phyloP scores from a whole-genome alignment of 2,113 vertebrate genomes.

The Vanacampus margaritifer region DNA sequence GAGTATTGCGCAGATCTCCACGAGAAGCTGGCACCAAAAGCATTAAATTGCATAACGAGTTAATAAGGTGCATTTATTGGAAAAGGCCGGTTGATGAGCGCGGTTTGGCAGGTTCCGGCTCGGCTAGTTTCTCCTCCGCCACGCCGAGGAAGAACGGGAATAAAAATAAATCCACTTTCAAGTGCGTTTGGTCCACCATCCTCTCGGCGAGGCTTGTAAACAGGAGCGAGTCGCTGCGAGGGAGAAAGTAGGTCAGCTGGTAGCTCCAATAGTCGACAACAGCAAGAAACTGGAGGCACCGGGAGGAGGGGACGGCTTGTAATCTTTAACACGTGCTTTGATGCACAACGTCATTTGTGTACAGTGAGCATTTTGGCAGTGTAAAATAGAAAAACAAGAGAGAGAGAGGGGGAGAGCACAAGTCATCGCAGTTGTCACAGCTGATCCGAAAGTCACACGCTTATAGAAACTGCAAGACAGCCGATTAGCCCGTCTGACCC shows the following conservation, averaged over 20 bases:
- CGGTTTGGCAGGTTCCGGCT: not conserved
- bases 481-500: slow-evolving; percentile 44
- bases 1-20: not conserved
- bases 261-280: slow-evolving; percentile 65
- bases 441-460: slow-evolving; percentile 4
- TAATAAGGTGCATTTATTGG: slow-evolving; percentile 45
- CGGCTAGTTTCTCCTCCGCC: not conserved
- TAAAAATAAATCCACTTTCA: not conserved
- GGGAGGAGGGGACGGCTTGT: slow-evolving; percentile 20
- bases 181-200: slow-evolving; percentile 54
- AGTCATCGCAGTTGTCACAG: not conserved
- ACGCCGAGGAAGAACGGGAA: not conserved
- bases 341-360: slow-evolving; percentile 22
- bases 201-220: slow-evolving; percentile 68
- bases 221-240: slow-evolving; percentile 67
- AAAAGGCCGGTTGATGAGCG: not conserved
- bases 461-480: slow-evolving; percentile 11
- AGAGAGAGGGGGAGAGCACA: too few relatives aligned
- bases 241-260: slow-evolving; percentile 80
- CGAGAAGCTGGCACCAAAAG: slow-evolving; percentile 1
- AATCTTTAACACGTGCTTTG: slow-evolving; percentile 52
- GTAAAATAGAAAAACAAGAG: not conserved
- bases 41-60: slow-evolving; percentile 63
- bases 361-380: not conserved
- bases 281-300: slow-evolving; percentile 54